Conservation (phyloP, 2,113 vertebrate species). For the Nothoprocta pentlandii region DNA sequence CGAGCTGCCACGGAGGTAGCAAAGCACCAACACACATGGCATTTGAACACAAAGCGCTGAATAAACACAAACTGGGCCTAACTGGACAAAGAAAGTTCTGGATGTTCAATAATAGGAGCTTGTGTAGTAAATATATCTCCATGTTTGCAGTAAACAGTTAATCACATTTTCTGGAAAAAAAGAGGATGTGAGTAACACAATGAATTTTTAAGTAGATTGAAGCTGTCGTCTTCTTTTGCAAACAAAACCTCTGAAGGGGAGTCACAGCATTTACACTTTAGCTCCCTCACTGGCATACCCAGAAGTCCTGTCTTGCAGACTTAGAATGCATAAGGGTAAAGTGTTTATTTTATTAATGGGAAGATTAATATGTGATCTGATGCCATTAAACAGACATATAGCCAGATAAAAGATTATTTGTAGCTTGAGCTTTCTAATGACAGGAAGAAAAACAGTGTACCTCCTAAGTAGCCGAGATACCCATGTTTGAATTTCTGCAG, state of each 20-base stretch:
- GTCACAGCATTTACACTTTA: not conserved
- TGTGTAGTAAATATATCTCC: not conserved
- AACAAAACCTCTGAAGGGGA: not conserved
- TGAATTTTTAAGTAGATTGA: not conserved
- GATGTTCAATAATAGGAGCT: not conserved
- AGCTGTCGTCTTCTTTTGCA: not conserved
- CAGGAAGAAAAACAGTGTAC: not conserved
- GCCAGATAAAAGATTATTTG: not conserved
- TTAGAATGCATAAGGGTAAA: not conserved
- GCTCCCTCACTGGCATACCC: not conserved
- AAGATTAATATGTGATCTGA: not conserved
- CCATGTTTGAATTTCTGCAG: not conserved
- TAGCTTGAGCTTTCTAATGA: not conserved
- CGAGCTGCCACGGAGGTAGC: not conserved
- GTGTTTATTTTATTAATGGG: not conserved
- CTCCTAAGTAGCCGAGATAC: not conserved
- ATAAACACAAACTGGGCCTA: not conserved
- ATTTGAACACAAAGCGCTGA: not conserved
- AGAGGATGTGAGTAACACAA: not conserved
- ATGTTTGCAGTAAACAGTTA: not conserved
- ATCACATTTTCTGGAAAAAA: not conserved
- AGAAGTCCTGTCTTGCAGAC: not conserved
- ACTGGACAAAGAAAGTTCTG: not conserved
- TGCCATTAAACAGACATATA: not conserved
- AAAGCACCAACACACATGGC: not conserved